Evolutionary conservation across 2,888 invertebrate genomes (phyloP), one percentile per base, ranked within the genome.

Genomic region (Catocala fraxini): DNA sequence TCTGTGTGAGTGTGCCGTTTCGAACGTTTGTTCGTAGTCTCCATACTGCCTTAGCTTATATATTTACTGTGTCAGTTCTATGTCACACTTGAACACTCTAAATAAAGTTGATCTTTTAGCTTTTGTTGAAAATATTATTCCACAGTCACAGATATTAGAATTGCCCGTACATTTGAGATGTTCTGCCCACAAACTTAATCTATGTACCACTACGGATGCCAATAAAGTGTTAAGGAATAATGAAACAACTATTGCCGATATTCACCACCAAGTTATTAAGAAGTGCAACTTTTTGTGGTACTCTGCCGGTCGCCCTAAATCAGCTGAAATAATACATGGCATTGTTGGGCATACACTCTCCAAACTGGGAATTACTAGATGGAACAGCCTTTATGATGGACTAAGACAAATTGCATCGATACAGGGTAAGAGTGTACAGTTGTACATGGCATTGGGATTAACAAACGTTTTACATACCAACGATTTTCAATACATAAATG

Each of bases 301-400:
- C 52, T 46, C 53, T 39, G 62, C 62, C 34, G 33, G 42, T 15
- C 51, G 52, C 52, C 53, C 59, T 43, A 70, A 69, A 63, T 64
- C 68, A 55, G 65, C 69, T 56, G 70, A 71, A 68, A 68, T 74
- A 56, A 68, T 74, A 49, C 68, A 70, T 15, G 57, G 43, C 42
- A 52, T 67, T 61, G 6, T 75, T 43, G 70, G 68, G 33, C 72
- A 72, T 57, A 72, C 68, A 43, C 58, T 72, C 47, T 59, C 48
- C 34, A 51, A 46, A 56, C 60, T 55, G 12, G 60, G 51, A 52
- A 39, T 13, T 34, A 70, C 68, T 43, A 59, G 71, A 51, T 73
- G 70, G 71, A 69, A 70, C 51, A 70, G 69, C 45, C 51, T 68
- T 59, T 68, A 68, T 56, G 63, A 73, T 53, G 48, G 60, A 39